Percentiles rank a stretch among this genome's conserved stretches.
Evolutionary conservation across 1,140 invertebrate species (phyloP).

Genomic region (Tetramorium simillimum): DNA sequence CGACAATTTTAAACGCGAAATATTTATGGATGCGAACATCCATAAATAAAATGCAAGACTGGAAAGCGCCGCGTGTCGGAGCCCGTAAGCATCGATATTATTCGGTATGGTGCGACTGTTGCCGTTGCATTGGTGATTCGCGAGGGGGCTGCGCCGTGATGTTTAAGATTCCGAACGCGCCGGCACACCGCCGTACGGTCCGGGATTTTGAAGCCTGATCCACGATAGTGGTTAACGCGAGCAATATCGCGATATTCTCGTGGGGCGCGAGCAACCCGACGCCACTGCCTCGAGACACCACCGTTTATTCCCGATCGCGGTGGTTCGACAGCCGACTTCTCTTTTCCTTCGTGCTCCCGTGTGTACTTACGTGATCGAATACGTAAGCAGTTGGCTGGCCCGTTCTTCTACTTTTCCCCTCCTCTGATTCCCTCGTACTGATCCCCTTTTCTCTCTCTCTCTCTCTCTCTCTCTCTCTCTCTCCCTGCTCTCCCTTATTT

Average conservation of each 20-base stretch:
- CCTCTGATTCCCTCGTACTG: too few relatives aligned
- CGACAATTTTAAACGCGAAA: not conserved
- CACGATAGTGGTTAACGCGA: constrained; percentile 63
- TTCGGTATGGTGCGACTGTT: not conserved
- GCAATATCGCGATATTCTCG: constrained; percentile 63
- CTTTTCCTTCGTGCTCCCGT: constrained; percentile 59
- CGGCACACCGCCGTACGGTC: constrained; percentile 42
- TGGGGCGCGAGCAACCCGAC: constrained; percentile 33
- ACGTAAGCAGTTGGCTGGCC: constrained; percentile 67
- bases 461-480: too few relatives aligned
- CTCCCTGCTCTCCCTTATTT: not conserved
- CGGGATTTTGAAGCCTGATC: constrained; percentile 67
- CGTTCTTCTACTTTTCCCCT: constrained; percentile 48
- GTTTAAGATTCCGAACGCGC: constrained; percentile 67
- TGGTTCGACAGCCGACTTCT: constrained; percentile 28
- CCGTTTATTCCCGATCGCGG: constrained; percentile 62
- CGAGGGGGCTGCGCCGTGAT: not conserved
- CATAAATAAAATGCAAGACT: not conserved
- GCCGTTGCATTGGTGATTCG: constrained; percentile 25
- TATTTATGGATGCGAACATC: not conserved
- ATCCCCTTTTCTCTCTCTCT: too few relatives aligned
- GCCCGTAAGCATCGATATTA: constrained; percentile 1
- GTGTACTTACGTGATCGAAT: constrained; percentile 76
- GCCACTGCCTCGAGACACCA: constrained; percentile 39
- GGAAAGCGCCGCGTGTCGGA: not conserved